Percentiles rank a stretch among this genome's conserved stretches.
phyloP scores from a whole-genome alignment of 2,888 invertebrate genomes.

The Pheosia gnoma region DNA sequence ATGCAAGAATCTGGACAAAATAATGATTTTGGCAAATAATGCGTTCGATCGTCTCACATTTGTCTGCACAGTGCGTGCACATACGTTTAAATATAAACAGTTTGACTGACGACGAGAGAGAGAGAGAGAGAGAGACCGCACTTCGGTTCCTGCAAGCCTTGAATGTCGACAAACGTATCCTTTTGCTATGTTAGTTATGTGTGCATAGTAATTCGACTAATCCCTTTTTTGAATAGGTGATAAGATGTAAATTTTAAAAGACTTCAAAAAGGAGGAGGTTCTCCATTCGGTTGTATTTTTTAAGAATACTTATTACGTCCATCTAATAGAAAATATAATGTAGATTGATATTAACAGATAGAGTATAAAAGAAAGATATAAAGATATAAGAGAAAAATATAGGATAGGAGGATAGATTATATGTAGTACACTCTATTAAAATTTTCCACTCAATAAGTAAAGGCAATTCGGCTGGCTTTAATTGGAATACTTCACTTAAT shows the following conservation, averaged over 20 bases:
- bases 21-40: too few species aligned
- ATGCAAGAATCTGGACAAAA: too few species aligned
- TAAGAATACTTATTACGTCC: too few species aligned
- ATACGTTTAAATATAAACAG: slow-evolving; percentile 26
- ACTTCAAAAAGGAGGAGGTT: too few species aligned
- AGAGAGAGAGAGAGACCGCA: slow-evolving; percentile 28
- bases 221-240: too few species aligned
- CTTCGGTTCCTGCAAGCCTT: slow-evolving; percentile 22
- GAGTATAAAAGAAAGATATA: too few species aligned
- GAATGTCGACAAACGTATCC: slow-evolving; percentile 11
- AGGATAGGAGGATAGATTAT: too few species aligned
- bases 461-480: slow-evolving; percentile 12
- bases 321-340: too few species aligned
- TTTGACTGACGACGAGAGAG: slow-evolving; percentile 27
- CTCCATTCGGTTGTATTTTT: too few species aligned
- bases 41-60: background rate
- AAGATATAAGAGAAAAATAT: too few species aligned
- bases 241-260: too few species aligned
- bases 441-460: slow-evolving; percentile 10
- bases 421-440: slow-evolving; percentile 8
- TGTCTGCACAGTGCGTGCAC: background rate
- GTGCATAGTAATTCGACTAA: background rate
- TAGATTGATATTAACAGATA: too few species aligned
- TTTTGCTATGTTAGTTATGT: slow-evolving; percentile 3
- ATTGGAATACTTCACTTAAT: slow-evolving; percentile 32